phyloP scores from a whole-genome alignment of 2,888 invertebrate species.

The Odontocerum albicorne region DNA sequence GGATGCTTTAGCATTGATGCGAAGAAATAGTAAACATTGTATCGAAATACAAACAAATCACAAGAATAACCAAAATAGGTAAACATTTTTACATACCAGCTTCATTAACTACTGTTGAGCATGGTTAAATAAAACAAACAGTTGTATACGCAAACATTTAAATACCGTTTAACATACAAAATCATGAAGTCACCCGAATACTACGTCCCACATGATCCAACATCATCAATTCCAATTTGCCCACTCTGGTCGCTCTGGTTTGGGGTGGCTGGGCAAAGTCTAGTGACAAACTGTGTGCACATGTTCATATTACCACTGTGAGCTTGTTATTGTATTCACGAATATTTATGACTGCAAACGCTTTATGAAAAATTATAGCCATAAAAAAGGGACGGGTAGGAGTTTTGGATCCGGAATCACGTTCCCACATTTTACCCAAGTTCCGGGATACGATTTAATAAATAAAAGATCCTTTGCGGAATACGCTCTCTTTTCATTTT shows the following conservation, averaged over 20 bases:
- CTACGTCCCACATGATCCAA: not conserved
- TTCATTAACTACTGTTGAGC: too few relatives aligned
- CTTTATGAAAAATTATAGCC: not conserved
- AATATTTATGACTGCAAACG: not conserved
- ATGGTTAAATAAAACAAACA: too few relatives aligned
- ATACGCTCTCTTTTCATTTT: too few relatives aligned
- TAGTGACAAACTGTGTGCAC: conserved; percentile 19
- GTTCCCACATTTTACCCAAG: too few relatives aligned
- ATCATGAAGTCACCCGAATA: not conserved
- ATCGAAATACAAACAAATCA: too few relatives aligned
- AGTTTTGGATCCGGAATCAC: not conserved
- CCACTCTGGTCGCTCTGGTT: not conserved
- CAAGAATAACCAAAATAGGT: too few relatives aligned
- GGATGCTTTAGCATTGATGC: too few relatives aligned
- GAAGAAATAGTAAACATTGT: too few relatives aligned
- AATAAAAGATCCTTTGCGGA: too few relatives aligned
- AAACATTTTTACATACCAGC: too few relatives aligned
- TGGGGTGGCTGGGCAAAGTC: conserved; percentile 1
- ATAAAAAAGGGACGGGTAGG: not conserved
- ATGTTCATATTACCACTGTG: conserved; percentile 2
- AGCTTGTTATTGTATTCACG: not conserved
- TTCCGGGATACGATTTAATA: too few relatives aligned
- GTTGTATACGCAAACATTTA: too few relatives aligned
- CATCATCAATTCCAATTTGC: conserved; percentile 17
- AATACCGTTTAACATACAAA: not conserved